Evolutionary conservation across 2,113 vertebrate genomes (phyloP).

Genomic region (Scopus umbretta): DNA sequence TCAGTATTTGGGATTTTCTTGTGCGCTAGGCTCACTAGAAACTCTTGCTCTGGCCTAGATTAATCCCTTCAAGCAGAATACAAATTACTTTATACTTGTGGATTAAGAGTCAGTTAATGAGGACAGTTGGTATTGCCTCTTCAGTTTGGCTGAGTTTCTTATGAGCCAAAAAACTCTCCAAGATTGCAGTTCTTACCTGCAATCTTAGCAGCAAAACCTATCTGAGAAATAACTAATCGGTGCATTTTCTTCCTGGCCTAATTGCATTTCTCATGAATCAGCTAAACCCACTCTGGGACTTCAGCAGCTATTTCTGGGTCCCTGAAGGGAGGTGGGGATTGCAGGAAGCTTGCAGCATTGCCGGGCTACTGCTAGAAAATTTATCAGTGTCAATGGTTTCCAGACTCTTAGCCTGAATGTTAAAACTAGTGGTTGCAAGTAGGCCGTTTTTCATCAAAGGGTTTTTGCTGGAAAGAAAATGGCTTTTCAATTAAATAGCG

Average conservation of each 20-base stretch:
- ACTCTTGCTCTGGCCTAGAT: not conserved
- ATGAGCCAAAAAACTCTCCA: not conserved
- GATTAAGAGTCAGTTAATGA: constrained; percentile 16
- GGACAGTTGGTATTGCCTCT: not conserved
- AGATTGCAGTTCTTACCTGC: not conserved
- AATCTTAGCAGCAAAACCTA: not conserved
- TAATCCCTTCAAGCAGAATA: not conserved
- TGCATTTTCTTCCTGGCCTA: not conserved
- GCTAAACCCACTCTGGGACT: not conserved
- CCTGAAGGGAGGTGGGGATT: constrained; percentile 8
- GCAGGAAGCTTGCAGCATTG: constrained; percentile 28
- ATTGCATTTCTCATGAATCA: constrained; percentile 30
- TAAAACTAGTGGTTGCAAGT: not conserved
- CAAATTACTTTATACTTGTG: not conserved
- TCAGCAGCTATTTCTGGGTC: constrained; percentile 4
- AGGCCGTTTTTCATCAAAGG: not conserved
- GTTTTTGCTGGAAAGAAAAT: not conserved
- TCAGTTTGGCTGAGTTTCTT: not conserved
- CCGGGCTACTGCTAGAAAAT: constrained; percentile 21
- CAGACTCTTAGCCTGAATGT: not conserved
- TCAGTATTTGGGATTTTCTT: not conserved
- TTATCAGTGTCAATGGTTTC: constrained; percentile 35
- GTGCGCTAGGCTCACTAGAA: not conserved
- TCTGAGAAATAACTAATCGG: not conserved
- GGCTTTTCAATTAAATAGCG: not conserved